phyloP scores from a whole-genome alignment of 2,797 vertebrate species.

The Thamnophis elegans region DNA sequence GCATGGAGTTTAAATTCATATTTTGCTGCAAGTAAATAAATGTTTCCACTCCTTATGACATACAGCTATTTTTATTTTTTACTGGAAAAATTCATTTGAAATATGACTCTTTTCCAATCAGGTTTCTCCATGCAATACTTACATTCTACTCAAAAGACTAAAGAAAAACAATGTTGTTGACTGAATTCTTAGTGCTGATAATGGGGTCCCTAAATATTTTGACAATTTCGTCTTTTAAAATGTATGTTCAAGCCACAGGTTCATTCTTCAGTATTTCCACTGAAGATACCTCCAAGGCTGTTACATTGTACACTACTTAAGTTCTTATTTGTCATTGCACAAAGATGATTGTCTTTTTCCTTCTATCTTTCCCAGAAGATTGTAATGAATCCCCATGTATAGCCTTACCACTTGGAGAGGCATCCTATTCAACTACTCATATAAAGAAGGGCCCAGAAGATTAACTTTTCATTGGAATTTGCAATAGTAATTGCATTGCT shows the following conservation, averaged over 20 bases:
- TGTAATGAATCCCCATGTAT: not conserved
- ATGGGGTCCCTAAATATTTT: not conserved
- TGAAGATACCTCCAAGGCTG: not conserved
- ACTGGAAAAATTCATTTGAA: not conserved
- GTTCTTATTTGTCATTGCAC: not conserved
- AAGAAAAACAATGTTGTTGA: constrained; percentile 10
- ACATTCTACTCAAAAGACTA: not conserved
- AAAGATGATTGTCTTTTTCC: not conserved
- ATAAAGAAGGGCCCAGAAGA: not conserved
- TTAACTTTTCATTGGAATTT: not conserved
- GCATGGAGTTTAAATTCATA: not conserved
- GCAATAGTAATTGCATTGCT: not conserved
- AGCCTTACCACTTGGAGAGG: not conserved
- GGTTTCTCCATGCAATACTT: not conserved
- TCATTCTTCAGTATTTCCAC: not conserved
- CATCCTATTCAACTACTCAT: not conserved
- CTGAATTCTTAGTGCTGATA: constrained; percentile 19
- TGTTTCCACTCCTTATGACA: not conserved
- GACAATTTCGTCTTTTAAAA: not conserved
- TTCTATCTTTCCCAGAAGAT: not conserved
- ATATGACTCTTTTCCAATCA: not conserved
- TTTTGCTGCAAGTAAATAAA: not conserved
- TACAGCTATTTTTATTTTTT: not conserved
- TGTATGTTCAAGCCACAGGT: not conserved
- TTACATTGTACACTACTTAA: not conserved